Evolutionary conservation across 37 sponge, comb jelly and placozoan genomes (phyloP).

Genomic region (Agelas oroides): DNA sequence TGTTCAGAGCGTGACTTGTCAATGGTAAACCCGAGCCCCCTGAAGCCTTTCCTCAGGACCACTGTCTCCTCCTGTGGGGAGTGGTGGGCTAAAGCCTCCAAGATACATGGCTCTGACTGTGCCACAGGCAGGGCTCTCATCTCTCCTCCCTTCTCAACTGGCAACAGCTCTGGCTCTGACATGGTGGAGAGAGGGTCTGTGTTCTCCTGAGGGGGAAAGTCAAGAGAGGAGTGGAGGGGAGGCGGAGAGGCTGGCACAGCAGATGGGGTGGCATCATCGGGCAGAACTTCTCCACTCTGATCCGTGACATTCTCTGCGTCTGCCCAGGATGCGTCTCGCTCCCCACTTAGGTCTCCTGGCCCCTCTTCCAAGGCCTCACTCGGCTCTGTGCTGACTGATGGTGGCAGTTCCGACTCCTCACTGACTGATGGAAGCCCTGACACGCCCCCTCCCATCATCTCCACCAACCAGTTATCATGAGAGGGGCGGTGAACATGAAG

Average conservation of each 20-base stretch:
- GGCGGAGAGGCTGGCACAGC: background rate
- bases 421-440: too few species aligned
- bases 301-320: too few species aligned
- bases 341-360: too few species aligned
- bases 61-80: background rate
- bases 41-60: constrained; percentile 19
- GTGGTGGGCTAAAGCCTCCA: background rate
- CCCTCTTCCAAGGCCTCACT: too few species aligned
- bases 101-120: background rate
- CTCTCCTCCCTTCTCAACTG: background rate
- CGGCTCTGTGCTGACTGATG: too few species aligned
- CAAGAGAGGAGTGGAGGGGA: background rate
- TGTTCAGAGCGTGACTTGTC: constrained; percentile 12
- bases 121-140: constrained; percentile 1
- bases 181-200: background rate
- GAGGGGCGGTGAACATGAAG: constrained; percentile 23
- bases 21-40: constrained; percentile 41
- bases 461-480: background rate
- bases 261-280: background rate
- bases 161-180: background rate
- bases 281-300: too few species aligned
- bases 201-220: background rate
- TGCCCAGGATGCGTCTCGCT: too few species aligned
- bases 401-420: too few species aligned
- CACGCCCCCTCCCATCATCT: too few species aligned